phyloP scores from a whole-genome alignment of 2,113 vertebrate genomes.

The Trochalopteron elliotii region DNA sequence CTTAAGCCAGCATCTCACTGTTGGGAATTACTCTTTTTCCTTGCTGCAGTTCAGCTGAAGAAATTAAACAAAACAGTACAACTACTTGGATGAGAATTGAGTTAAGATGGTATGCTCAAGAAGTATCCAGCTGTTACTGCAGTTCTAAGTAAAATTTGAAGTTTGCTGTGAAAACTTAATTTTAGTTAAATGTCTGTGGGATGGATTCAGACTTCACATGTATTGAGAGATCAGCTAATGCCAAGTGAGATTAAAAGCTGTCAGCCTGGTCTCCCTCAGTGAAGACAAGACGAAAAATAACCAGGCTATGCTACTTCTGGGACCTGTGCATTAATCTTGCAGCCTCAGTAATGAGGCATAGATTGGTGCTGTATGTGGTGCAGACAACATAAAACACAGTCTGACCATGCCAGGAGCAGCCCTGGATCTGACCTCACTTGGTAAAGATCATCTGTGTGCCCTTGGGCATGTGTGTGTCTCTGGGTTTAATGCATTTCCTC shows the following conservation, averaged over 20 bases:
- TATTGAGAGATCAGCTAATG: neutral
- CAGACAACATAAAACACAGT: neutral
- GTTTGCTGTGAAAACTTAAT: neutral
- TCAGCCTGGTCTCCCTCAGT: neutral
- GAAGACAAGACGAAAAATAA: neutral
- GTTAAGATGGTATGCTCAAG: neutral
- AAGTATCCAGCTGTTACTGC: neutral
- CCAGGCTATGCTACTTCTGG: neutral
- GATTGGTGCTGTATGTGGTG: rapidly evolving
- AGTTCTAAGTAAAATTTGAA: neutral
- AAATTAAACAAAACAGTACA: neutral
- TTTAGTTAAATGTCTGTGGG: neutral
- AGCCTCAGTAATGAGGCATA: neutral
- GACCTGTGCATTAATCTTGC: neutral
- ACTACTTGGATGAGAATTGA: neutral
- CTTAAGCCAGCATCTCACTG: neutral
- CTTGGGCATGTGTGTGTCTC: neutral
- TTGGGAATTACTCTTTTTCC: neutral
- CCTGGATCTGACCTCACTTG: neutral
- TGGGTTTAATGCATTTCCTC: neutral
- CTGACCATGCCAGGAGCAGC: neutral
- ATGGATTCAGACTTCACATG: neutral
- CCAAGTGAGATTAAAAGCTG: neutral
- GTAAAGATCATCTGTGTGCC: neutral
- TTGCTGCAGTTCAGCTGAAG: neutral